These are phyloP conservation scores for Hippolais icterina DNA, from an alignment of 2,113 vertebrate genomes.

Conservation along the genomic window DNA sequence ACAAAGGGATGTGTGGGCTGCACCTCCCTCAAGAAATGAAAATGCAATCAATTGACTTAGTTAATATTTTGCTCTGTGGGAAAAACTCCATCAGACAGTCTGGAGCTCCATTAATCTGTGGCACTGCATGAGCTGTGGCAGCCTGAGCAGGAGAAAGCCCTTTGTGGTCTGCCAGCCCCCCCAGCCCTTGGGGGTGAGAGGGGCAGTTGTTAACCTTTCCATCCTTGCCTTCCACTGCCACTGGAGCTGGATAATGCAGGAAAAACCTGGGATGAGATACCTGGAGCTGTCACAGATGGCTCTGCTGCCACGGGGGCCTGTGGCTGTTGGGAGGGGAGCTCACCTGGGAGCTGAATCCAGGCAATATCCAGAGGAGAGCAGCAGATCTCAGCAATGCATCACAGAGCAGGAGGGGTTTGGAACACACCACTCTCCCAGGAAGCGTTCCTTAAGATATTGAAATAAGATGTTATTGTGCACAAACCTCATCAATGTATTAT, in stretches of 20 bases:
- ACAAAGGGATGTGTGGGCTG: slow-evolving; percentile 30
- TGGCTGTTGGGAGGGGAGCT: neutral
- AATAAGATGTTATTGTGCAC: neutral
- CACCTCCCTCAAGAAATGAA: slow-evolving; percentile 27
- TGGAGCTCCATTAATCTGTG: neutral
- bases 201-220: neutral
- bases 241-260: neutral
- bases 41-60: slow-evolving; percentile 17
- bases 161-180: neutral
- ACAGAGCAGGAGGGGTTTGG: neutral
- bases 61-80: slow-evolving; percentile 47
- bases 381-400: neutral
- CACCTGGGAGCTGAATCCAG: neutral
- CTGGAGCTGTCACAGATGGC: neutral
- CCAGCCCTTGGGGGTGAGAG: neutral
- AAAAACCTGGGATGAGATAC: neutral
- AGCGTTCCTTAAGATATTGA: neutral
- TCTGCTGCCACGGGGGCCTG: neutral
- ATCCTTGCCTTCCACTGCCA: neutral
- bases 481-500: neutral
- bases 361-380: neutral
- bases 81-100: slow-evolving; percentile 6
- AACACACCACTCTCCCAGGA: neutral
- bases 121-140: neutral
- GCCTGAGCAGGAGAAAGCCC: neutral